Percentiles rank a stretch among this genome's conserved stretches.
These are phyloP conservation scores for Montipora foliosa DNA, from an alignment of 64 coral and sea anemone genomes.

Conservation along the genomic window DNA sequence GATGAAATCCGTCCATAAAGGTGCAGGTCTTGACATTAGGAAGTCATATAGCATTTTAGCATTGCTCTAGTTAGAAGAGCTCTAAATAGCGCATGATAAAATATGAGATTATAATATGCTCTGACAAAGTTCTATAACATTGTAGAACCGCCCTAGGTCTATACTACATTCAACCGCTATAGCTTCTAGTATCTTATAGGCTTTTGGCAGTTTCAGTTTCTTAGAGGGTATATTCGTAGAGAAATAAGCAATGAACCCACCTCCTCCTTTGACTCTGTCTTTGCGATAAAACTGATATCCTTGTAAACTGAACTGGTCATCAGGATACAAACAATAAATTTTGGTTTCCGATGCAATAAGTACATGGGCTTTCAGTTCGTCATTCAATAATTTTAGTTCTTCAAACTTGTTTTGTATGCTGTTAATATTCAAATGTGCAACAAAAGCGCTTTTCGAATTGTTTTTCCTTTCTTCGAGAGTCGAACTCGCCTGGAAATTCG, in stretches of 20 bases:
- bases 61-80: too few relatives aligned
- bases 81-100: too few relatives aligned
- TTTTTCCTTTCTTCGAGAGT: too few relatives aligned
- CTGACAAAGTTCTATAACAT: too few relatives aligned
- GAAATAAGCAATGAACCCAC: constrained; percentile 36
- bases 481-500: too few relatives aligned
- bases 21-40: too few relatives aligned
- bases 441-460: neutral
- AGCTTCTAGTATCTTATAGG: constrained; percentile 46
- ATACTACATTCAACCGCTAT: constrained; percentile 45
- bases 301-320: neutral
- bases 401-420: too few relatives aligned
- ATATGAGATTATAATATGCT: too few relatives aligned
- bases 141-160: neutral
- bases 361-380: neutral
- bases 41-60: too few relatives aligned
- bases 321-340: too few relatives aligned
- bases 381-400: neutral
- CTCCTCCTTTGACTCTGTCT: constrained; percentile 46
- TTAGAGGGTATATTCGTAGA: neutral
- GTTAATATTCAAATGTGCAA: constrained; percentile 22
- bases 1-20: too few relatives aligned
- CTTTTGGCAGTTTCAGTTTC: constrained; percentile 24
- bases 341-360: neutral
- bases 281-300: constrained; percentile 56